A percentile compares a stretch with the other conserved stretches of the same genome.
Conservation (phyloP, 2,888 invertebrate species). For the Nowickia ferox region DNA sequence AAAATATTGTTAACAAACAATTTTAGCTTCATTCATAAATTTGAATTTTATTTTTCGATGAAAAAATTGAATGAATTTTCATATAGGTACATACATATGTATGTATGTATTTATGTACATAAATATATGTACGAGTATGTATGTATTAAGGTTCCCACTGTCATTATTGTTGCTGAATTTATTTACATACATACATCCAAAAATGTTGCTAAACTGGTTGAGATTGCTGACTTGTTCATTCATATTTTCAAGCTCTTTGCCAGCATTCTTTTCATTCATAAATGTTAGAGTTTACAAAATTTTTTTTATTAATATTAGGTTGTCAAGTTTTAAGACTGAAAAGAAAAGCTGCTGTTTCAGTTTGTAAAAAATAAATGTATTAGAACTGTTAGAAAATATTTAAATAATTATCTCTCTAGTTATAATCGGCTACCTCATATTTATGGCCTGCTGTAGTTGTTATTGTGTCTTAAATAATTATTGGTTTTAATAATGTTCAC, state of each 20-base stretch:
- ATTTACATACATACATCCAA: neutral
- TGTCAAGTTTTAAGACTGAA: slow-evolving; percentile 17
- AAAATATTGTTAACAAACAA: neutral
- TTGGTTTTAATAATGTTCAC: slow-evolving; percentile 32
- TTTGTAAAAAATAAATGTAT: neutral
- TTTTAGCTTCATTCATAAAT: slow-evolving; percentile 60
- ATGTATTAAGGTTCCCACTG: neutral
- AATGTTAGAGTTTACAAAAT: slow-evolving; percentile 51
- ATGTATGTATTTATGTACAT: too few species aligned
- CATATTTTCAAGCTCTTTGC: neutral
- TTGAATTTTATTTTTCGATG: slow-evolving; percentile 28
- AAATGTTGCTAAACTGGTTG: slow-evolving; percentile 65
- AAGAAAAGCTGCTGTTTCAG: slow-evolving; percentile 59
- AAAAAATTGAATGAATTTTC: slow-evolving; percentile 64
- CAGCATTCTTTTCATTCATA: slow-evolving; percentile 56
- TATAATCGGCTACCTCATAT: slow-evolving; percentile 40
- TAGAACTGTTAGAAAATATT: slow-evolving; percentile 12
- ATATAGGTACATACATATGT: too few species aligned
- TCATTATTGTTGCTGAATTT: slow-evolving; percentile 20
- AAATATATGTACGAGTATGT: neutral
- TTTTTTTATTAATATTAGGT: slow-evolving; percentile 30
- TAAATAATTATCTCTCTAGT: slow-evolving; percentile 1
- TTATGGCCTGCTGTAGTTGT: slow-evolving; percentile 16
- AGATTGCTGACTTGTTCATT: slow-evolving; percentile 36
- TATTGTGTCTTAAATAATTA: slow-evolving; percentile 20